These are phyloP conservation scores for Petrolisthes manimaculis DNA, from an alignment of 2,888 invertebrate genomes.

Conservation along the genomic window DNA sequence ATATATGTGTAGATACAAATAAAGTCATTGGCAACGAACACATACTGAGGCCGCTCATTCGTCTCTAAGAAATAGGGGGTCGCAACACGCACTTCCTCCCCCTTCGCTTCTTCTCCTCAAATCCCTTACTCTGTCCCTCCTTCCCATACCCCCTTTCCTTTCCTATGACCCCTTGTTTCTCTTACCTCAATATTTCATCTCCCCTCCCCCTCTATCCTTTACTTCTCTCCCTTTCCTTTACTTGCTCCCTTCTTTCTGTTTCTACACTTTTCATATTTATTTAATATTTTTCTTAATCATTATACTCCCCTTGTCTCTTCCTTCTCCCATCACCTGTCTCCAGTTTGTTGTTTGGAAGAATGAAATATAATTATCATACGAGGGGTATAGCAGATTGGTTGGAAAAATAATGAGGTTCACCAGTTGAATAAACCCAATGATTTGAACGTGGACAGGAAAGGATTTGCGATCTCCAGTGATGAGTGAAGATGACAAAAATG, in stretches of 20 bases:
- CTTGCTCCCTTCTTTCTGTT: not conserved
- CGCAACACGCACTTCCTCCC: not conserved
- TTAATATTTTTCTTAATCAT: not conserved
- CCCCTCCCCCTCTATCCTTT: not conserved
- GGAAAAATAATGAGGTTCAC: too few species aligned
- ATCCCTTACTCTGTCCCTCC: not conserved
- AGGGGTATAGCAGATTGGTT: too few species aligned
- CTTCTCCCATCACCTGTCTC: not conserved
- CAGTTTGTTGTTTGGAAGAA: too few species aligned
- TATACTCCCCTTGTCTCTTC: not conserved
- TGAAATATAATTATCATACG: too few species aligned
- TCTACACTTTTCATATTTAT: not conserved
- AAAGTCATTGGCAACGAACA: not conserved
- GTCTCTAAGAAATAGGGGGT: not conserved
- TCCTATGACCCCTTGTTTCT: too few species aligned
- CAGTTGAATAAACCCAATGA: too few species aligned
- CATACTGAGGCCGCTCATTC: not conserved
- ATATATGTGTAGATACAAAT: not conserved
- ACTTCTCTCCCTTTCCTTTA: not conserved
- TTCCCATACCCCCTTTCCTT: too few species aligned
- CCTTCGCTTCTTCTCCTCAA: not conserved
- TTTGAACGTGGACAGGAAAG: too few species aligned
- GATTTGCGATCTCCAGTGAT: too few species aligned
- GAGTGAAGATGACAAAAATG: not conserved
- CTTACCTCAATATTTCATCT: not conserved